phyloP scores from a whole-genome alignment of 37 sponge, comb jelly and placozoan genomes.

The Bolinopsis microptera region DNA sequence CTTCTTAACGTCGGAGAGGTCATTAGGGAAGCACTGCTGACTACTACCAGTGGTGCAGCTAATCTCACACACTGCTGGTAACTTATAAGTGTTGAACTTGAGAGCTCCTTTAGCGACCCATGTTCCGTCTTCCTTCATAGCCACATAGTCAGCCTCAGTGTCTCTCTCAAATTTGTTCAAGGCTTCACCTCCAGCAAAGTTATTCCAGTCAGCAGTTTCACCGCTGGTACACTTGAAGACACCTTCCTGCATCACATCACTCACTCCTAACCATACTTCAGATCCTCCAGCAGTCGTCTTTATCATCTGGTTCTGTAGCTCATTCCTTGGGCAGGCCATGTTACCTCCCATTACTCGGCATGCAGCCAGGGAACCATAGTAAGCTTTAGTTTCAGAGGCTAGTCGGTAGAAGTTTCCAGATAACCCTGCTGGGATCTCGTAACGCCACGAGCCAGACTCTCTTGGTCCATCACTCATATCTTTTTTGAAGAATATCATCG shows the following conservation, averaged over 20 bases:
- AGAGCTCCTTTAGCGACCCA: background rate
- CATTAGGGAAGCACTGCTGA: background rate
- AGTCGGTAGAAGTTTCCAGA: background rate
- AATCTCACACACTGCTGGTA: background rate
- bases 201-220: background rate
- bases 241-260: background rate
- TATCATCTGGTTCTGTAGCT: background rate
- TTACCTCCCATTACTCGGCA: background rate
- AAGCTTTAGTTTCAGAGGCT: background rate
- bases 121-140: background rate
- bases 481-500: background rate
- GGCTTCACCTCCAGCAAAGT: background rate
- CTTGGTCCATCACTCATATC: background rate
- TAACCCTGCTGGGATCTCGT: background rate
- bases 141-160: background rate
- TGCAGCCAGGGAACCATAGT: background rate
- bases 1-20: background rate
- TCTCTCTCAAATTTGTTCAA: background rate
- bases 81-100: background rate
- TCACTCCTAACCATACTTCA: background rate
- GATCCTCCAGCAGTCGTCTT: background rate
- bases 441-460: background rate
- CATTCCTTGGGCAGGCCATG: constrained; percentile 2
- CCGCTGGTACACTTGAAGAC: background rate
- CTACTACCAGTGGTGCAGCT: background rate